Base-by-base conservation (phyloP, 2,113 vertebrate species). In the Pelusios castaneus region DNA sequence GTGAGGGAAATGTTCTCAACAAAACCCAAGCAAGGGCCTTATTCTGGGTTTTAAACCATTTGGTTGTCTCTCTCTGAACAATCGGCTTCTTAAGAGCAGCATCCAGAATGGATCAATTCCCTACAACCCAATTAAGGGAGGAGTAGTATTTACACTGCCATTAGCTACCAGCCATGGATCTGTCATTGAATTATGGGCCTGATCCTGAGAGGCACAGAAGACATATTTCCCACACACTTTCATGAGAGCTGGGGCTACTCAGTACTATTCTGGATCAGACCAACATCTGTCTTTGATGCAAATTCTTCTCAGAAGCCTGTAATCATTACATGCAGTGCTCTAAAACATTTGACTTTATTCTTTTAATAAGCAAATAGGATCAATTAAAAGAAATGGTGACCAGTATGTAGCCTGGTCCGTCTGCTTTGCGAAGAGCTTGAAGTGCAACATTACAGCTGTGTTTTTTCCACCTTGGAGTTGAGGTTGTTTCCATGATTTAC, bases 361-460 rank as follows among this genome's bases (percentile, higher is more conserved):
- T 89, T 81, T 9, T 80, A 6, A 43, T 63, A 1, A 0, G 0
- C 1, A 25, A 25, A 25, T 13, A 78, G 60, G 27, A 63, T 56
- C 82, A 24, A 16, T 0, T 31, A 60, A 52, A 9, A 43, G 27
- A 60, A 11, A 43, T 17, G 12, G 5, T 51, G 13, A 11, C 21
- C 80, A 6, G 1, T 3, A 4, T 43, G 8, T 43, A 9, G 27
- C 51, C 52, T 49, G 27, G 34, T 84, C 58, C n/a, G 3, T 22
- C 82, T 21, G 67, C 41, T 60, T 10, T 5, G 2, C 14, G 0
- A 82, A 75, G 49, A 12, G 10, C 75, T 8, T 58, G 80, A 91
- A 49, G 93, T 58, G 19, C 55, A 60, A 29, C 10, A 1, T 45
- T 25, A 2, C 63, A 49, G 80, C 73, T 54, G 81, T 70, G 34